phyloP scores from a whole-genome alignment of 1,140 invertebrate species.

The Tetraneura akinire region DNA sequence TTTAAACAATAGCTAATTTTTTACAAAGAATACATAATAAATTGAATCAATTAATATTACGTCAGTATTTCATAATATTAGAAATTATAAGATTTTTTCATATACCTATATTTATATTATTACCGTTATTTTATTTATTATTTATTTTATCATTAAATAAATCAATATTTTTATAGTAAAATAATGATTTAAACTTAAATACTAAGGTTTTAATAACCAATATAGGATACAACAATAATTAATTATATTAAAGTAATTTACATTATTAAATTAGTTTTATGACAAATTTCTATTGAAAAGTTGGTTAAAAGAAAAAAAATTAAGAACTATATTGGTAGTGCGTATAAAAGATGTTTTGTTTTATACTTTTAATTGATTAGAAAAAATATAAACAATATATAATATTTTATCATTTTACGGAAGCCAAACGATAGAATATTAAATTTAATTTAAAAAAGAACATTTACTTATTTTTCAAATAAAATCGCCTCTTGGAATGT shows the following conservation, averaged over 20 bases:
- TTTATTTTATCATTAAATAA: too few relatives aligned
- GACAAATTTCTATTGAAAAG: not conserved
- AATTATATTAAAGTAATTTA: conserved; percentile 3
- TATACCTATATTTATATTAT: too few relatives aligned
- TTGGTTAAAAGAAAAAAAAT: conserved; percentile 5
- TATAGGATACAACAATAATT: conserved; percentile 3
- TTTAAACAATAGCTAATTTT: too few relatives aligned
- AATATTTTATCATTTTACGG: too few relatives aligned
- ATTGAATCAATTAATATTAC: too few relatives aligned
- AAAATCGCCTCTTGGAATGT: not conserved
- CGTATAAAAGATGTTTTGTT: not conserved
- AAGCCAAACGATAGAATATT: not conserved
- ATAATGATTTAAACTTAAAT: too few relatives aligned
- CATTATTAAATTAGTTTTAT: not conserved
- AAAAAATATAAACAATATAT: not conserved
- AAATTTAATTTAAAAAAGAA: not conserved
- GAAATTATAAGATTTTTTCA: too few relatives aligned
- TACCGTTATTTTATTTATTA: too few relatives aligned
- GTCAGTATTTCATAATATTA: too few relatives aligned
- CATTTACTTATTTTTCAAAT: conserved; percentile 7
- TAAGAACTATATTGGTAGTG: not conserved
- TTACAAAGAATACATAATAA: too few relatives aligned
- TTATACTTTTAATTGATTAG: conserved; percentile 1
- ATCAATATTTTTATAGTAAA: too few relatives aligned
- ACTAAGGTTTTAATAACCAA: not conserved